Conservation (phyloP, 1,140 invertebrate genomes). For the Aphis craccivora region DNA sequence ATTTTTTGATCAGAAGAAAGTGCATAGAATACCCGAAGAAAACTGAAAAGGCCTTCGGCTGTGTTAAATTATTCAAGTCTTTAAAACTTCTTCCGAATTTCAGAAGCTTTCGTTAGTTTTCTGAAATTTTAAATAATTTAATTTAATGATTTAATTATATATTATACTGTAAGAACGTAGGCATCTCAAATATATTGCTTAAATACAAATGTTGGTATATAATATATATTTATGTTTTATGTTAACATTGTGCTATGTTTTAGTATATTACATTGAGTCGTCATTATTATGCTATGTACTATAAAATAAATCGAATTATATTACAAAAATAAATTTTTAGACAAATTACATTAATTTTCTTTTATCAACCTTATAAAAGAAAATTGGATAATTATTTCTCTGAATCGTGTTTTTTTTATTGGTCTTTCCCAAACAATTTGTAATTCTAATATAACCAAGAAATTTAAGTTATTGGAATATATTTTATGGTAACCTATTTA, state of each 20-base stretch:
- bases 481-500: background rate
- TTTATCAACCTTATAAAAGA: background rate
- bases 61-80: conserved; percentile 1
- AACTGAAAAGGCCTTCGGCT: background rate
- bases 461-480: background rate
- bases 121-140: background rate
- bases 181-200: background rate
- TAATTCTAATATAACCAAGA: background rate
- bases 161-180: background rate
- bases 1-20: background rate
- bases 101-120: background rate
- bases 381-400: background rate
- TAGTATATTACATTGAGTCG: background rate
- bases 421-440: background rate
- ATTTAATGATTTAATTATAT: background rate
- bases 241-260: background rate
- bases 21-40: background rate
- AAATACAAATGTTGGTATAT: background rate
- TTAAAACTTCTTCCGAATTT: background rate
- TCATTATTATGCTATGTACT: background rate
- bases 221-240: background rate
- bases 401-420: background rate
- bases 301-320: too few relatives aligned
- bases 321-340: too few relatives aligned
- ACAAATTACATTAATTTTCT: background rate